A percentile compares a stretch with the other conserved stretches of the same genome.
phyloP scores from a whole-genome alignment of 2,113 vertebrate genomes.

The Prionailurus bengalensis region DNA sequence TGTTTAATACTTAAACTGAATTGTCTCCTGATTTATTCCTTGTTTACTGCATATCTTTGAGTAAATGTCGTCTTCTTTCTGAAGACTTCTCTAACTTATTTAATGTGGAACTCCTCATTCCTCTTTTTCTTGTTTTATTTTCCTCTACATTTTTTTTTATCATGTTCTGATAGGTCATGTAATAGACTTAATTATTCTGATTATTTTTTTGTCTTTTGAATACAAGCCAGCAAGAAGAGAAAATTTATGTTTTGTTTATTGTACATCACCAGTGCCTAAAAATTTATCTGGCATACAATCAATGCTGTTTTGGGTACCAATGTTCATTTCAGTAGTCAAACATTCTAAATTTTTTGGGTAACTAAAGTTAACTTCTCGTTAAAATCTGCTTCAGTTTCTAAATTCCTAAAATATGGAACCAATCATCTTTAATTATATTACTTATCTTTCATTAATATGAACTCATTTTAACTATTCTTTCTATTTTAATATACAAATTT shows the following conservation, averaged over 20 bases:
- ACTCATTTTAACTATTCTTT: not conserved
- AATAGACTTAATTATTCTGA: not conserved
- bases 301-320: not conserved
- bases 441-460: not conserved
- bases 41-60: not conserved
- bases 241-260: not conserved
- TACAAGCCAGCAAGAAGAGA: not conserved
- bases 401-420: not conserved
- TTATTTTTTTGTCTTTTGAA: not conserved
- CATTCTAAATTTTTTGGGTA: not conserved
- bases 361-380: not conserved
- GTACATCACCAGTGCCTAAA: not conserved
- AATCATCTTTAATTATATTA: not conserved
- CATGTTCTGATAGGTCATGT: not conserved
- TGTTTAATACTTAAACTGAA: not conserved
- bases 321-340: not conserved
- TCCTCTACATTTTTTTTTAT: not conserved
- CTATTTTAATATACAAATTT: not conserved
- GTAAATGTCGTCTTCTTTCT: not conserved
- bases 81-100: not conserved
- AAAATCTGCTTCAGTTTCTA: not conserved
- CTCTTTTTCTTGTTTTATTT: not conserved
- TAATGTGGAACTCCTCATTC: not conserved
- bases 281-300: not conserved
- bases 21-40: not conserved